Evolutionary conservation across 30 jellyfish, hydroid and myxozoan genomes (phyloP).

Genomic region (Sanderia malayensis): DNA sequence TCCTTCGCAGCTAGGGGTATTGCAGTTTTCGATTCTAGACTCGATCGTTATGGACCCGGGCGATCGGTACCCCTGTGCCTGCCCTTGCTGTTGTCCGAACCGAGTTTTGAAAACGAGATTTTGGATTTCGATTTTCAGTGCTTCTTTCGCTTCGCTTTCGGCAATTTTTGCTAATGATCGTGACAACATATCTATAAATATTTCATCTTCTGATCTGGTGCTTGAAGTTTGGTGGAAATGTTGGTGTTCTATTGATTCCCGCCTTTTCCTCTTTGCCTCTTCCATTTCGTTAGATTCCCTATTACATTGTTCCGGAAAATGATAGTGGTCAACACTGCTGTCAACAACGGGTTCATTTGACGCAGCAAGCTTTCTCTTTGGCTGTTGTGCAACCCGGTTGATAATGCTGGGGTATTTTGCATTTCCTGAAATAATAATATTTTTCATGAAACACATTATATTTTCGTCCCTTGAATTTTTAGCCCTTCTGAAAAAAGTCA

Average conservation of each 20-base stretch:
- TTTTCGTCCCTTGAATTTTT: too few relatives aligned
- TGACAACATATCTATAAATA: conserved; percentile 50
- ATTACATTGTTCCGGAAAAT: background rate
- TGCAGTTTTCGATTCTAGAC: too few relatives aligned
- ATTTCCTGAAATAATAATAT: too few relatives aligned
- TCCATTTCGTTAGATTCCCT: background rate
- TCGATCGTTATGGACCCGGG: too few relatives aligned
- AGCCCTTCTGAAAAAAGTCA: too few relatives aligned
- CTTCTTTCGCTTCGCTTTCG: conserved; percentile 86
- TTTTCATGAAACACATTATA: too few relatives aligned
- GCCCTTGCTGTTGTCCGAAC: conserved; percentile 34
- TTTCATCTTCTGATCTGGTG: conserved; percentile 57
- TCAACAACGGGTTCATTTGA: background rate
- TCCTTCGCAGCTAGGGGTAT: too few relatives aligned
- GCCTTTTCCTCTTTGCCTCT: conserved; percentile 11
- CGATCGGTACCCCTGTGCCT: too few relatives aligned
- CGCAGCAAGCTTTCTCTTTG: background rate
- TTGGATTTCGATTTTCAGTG: conserved; percentile 73
- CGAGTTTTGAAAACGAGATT: conserved; percentile 74
- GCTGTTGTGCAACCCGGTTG: background rate
- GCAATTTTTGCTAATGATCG: conserved; percentile 55
- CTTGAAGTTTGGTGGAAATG: too few relatives aligned
- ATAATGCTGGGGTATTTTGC: too few relatives aligned
- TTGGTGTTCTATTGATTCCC: conserved; percentile 2
- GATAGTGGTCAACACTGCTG: background rate